Percentiles rank a stretch among this genome's conserved stretches.
These are phyloP conservation scores for Serranus cabrilla DNA, from an alignment of 2,797 vertebrate genomes.

Conservation along the genomic window DNA sequence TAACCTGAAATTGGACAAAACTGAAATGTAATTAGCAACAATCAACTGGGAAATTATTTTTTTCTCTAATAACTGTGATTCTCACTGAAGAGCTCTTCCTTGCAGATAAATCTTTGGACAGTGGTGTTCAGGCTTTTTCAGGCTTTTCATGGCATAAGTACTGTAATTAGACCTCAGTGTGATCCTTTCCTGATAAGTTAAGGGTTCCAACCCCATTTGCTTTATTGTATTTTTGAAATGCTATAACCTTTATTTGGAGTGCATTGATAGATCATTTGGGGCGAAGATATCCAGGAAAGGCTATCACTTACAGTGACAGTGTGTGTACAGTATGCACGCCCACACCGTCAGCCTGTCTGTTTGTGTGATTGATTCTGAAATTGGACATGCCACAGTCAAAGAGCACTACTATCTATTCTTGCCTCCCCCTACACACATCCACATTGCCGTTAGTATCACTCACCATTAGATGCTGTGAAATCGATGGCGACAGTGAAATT, in stretches of 20 bases:
- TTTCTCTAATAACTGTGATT: conserved; percentile 12
- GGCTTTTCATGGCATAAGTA: conserved; percentile 39
- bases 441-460: conserved; percentile 76
- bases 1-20: neutral
- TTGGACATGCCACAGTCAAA: conserved; percentile 53
- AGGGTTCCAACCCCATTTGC: conserved; percentile 1
- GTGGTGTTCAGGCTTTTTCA: conserved; percentile 12
- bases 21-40: neutral
- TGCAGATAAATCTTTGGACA: neutral
- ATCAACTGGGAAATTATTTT: neutral
- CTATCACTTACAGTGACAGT: conserved; percentile 19
- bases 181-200: conserved; percentile 13
- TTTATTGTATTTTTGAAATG: conserved; percentile 22
- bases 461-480: conserved; percentile 98
- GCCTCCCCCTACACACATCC: conserved; percentile 7
- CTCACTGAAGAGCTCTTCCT: conserved; percentile 7
- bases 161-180: conserved; percentile 47
- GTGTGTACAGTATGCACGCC: conserved; percentile 20
- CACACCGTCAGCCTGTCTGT: conserved; percentile 2
- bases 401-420: conserved; percentile 51
- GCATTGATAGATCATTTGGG: conserved; percentile 26
- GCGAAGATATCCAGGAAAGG: conserved; percentile 10
- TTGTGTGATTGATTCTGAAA: conserved; percentile 55
- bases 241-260: conserved; percentile 8
- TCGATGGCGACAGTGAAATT: conserved; percentile 99